Percentiles rank a stretch among this genome's conserved stretches.
Evolutionary conservation across 2,113 vertebrate genomes (phyloP).

Genomic region (Piaya cayana): DNA sequence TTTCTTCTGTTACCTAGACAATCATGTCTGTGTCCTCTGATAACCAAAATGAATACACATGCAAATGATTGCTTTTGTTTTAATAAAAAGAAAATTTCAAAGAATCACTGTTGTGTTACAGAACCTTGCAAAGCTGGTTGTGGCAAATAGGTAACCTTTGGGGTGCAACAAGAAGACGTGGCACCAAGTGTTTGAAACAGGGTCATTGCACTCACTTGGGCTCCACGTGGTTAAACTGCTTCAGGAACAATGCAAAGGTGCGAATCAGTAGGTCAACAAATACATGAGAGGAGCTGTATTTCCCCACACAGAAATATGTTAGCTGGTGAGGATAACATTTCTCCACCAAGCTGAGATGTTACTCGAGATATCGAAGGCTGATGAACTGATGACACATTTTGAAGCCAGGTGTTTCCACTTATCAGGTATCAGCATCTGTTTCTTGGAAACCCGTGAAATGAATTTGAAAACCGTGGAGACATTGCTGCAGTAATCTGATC

Average conservation of each 20-base stretch:
- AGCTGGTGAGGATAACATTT: slow-evolving; percentile 24
- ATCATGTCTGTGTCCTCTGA: neutral
- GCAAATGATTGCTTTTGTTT: neutral
- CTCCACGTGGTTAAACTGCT: neutral
- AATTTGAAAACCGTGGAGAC: slow-evolving; percentile 21
- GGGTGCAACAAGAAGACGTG: neutral
- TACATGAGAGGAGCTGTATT: neutral
- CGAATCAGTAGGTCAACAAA: slow-evolving; percentile 32
- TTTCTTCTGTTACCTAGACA: neutral
- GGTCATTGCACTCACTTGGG: neutral
- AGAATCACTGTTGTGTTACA: neutral
- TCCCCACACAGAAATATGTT: slow-evolving; percentile 14
- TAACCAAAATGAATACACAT: neutral
- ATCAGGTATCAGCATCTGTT: slow-evolving; percentile 64
- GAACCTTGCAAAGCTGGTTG: neutral
- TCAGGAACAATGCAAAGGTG: neutral
- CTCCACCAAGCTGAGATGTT: neutral
- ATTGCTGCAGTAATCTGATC: slow-evolving; percentile 5
- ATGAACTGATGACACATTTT: slow-evolving; percentile 37
- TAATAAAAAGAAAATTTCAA: slow-evolving; percentile 17
- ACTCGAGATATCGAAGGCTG: slow-evolving; percentile 30
- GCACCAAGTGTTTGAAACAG: neutral
- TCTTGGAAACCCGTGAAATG: slow-evolving; percentile 42
- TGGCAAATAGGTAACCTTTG: neutral
- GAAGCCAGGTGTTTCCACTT: slow-evolving; percentile 44